Evolutionary conservation across 1,140 invertebrate genomes (phyloP), one percentile per base, ranked within the genome.

Genomic region (Drosophila parvula): DNA sequence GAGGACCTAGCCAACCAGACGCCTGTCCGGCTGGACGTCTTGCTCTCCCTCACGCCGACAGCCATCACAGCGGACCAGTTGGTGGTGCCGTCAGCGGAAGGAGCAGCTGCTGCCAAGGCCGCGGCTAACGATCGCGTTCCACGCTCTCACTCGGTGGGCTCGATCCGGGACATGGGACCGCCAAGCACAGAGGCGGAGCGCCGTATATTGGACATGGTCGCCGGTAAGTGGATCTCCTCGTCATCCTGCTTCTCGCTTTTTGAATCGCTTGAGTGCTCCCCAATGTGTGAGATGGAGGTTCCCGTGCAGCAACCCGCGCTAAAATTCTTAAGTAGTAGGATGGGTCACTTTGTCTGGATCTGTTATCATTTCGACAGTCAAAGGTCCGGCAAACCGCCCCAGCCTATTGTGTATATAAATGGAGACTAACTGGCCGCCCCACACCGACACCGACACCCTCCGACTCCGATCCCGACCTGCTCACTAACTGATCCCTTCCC

Each of bases 1-100:
- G 97, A 98, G 92, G 96, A 97, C 75, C 92, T 98, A 70, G 97
- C 97, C 5, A 97, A 96, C 78, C 95, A 97, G 91, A 98, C 97
- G 1, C 97, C 97, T 1, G 97, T 98, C 11, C 93, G 97, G 45
- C 93, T 98, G 28, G 97, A 98, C 93, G 93, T 98, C 38, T 93
- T 98, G n/a, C 93, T 98, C 11, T 97, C 96, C 1, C 92, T 98
- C 41, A 96, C 96, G 44, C 96, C 96, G 2, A 94, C 95, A 69
- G 92, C 95, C 51, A 93, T 95, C 22, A 90, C 93, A 78, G 92
- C 94, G 12, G 95, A 95, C 74, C 95, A 96, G 82, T 90, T 96
- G 50, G 93, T 96, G 14, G 95, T 96, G 8, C 93, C 91, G 6
- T 90, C 84, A 16, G 90, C 90, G 2, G 91, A 91, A 56, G 86